These are phyloP conservation scores for Perdita meconis DNA, from an alignment of 2,888 invertebrate genomes.

Conservation along the genomic window DNA sequence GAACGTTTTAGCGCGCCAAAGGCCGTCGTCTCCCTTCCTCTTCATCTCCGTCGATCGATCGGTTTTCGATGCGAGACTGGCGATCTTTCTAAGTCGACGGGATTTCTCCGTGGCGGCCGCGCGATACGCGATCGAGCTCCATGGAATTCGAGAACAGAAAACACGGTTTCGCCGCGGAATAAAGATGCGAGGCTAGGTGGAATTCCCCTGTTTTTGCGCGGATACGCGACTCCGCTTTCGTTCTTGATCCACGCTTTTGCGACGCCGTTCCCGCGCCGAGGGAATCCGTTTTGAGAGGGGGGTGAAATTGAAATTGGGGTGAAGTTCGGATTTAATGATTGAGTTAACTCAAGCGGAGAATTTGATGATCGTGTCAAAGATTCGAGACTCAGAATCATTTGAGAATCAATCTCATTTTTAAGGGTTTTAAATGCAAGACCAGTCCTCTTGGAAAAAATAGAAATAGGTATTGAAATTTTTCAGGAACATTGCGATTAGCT, in stretches of 20 bases:
- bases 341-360: neutral
- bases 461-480: no score
- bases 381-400: no score
- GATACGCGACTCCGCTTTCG: constrained; percentile 2
- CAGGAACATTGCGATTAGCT: no score
- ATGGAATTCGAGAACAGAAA: constrained; percentile 62
- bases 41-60: no score
- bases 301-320: neutral
- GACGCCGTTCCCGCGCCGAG: constrained; percentile 14
- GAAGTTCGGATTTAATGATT: neutral
- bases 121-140: constrained; percentile 39
- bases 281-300: constrained; percentile 3
- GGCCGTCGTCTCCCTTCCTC: constrained; percentile 41
- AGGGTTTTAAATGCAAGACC: no score
- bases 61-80: constrained; percentile 61
- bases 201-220: constrained; percentile 37
- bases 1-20: constrained; percentile 71
- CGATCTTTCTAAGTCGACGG: constrained; percentile 30
- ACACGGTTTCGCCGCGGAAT: constrained; percentile 54
- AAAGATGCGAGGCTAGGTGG: constrained; percentile 54
- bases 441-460: no score
- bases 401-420: no score
- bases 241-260: constrained; percentile 23
- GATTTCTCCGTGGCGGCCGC: constrained; percentile 33
- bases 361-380: no score